A percentile compares a stretch with the other conserved stretches of the same genome.
These are phyloP conservation scores for Tineola bisselliella DNA, from an alignment of 2,888 invertebrate species.

Conservation along the genomic window DNA sequence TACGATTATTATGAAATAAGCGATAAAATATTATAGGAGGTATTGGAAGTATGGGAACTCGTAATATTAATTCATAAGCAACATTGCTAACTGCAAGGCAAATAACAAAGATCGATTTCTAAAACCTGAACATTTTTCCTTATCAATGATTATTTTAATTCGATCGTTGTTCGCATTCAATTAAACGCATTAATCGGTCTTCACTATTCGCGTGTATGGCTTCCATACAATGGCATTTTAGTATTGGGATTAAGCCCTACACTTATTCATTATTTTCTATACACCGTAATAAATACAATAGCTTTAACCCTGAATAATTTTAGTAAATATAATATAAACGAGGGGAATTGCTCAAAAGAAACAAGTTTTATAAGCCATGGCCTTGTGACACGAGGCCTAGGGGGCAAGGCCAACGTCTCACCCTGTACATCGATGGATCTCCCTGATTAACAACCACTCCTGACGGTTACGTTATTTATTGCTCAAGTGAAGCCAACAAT, in stretches of 20 bases:
- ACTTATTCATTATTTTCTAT: neutral
- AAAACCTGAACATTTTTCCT: neutral
- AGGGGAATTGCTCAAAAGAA: neutral
- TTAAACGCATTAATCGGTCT: neutral
- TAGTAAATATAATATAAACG: neutral
- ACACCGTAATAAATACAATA: neutral
- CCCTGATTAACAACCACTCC: conserved; percentile 1
- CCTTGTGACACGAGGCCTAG: neutral
- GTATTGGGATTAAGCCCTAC: neutral
- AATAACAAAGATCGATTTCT: neutral
- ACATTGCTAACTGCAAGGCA: too few species aligned
- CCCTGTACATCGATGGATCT: conserved; percentile 3
- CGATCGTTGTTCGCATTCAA: neutral
- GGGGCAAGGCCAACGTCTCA: conserved; percentile 5
- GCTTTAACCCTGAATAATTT: neutral
- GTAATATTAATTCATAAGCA: too few species aligned
- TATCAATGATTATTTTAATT: neutral
- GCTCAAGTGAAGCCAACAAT: neutral
- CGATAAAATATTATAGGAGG: neutral
- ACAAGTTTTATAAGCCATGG: neutral
- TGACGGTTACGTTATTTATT: conserved; percentile 10
- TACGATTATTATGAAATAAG: neutral
- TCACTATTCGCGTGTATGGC: neutral
- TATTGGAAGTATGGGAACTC: too few species aligned
- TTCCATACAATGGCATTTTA: neutral